Conservation (phyloP, 2,888 invertebrate species). For the Saturnia pavonia region DNA sequence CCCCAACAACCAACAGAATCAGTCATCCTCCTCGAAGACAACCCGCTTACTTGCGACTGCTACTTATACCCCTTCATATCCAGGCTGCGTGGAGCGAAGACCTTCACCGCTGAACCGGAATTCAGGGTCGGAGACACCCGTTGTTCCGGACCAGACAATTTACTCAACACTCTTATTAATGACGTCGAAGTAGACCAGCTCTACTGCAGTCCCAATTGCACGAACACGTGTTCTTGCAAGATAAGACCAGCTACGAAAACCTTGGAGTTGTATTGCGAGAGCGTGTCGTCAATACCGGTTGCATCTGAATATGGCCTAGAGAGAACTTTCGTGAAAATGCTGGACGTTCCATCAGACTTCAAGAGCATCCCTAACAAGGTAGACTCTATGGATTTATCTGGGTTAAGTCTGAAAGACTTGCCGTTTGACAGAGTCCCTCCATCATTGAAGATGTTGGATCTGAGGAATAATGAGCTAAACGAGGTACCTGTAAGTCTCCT, state of each 20-base stretch:
- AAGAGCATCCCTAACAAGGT: slow-evolving; percentile 19
- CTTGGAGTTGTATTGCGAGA: slow-evolving; percentile 25
- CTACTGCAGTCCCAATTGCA: slow-evolving; percentile 25
- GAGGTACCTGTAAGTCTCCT: slow-evolving; percentile 20
- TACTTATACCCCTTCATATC: slow-evolving; percentile 23
- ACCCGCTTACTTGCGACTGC: slow-evolving; percentile 35
- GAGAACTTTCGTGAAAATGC: slow-evolving; percentile 12
- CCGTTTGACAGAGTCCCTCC: slow-evolving; percentile 17
- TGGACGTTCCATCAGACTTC: background rate
- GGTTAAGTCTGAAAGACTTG: slow-evolving; percentile 13
- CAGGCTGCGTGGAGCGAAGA: slow-evolving; percentile 18
- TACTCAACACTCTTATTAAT: slow-evolving; percentile 13
- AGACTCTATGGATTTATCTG: slow-evolving; percentile 10
- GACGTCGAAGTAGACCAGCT: slow-evolving; percentile 18
- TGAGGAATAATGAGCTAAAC: slow-evolving; percentile 25
- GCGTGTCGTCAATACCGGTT: slow-evolving; percentile 17
- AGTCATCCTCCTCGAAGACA: slow-evolving; percentile 24
- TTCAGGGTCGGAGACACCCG: slow-evolving; percentile 18
- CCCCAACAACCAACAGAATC: background rate
- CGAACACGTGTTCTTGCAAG: slow-evolving; percentile 25
- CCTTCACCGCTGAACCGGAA: slow-evolving; percentile 10
- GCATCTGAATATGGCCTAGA: slow-evolving; percentile 18
- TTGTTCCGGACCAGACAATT: slow-evolving; percentile 23
- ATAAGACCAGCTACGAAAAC: slow-evolving; percentile 19
- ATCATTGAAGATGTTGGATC: slow-evolving; percentile 22